These are phyloP conservation scores for Folsomia manolachei DNA, from an alignment of 2,888 invertebrate genomes.

Conservation along the genomic window DNA sequence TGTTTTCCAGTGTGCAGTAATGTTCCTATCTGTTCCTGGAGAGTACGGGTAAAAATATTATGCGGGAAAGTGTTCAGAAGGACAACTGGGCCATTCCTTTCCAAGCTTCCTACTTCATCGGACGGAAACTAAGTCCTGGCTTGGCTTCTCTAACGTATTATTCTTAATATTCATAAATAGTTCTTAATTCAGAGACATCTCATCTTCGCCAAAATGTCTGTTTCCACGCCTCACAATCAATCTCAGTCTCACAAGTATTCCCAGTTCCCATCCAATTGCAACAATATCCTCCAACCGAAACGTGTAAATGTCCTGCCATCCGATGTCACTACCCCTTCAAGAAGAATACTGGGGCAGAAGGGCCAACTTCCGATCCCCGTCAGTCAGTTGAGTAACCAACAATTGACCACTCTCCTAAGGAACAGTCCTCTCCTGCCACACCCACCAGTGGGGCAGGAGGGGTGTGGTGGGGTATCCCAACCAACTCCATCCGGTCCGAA, in stretches of 20 bases:
- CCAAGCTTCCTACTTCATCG: constrained; percentile 5
- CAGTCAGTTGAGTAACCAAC: constrained; percentile 6
- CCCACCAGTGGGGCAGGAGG: neutral
- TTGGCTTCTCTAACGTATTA: neutral
- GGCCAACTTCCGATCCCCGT: constrained; percentile 1
- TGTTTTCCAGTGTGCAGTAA: no score
- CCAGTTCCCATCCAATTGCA: neutral
- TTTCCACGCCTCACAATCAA: no score
- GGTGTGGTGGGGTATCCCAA: neutral
- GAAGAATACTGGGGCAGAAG: constrained; percentile 9
- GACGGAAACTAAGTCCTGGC: neutral
- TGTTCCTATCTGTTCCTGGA: no score
- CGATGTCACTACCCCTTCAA: neutral
- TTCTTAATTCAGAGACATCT: no score
- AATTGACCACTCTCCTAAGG: neutral
- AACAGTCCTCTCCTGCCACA: neutral
- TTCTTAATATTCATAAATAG: neutral
- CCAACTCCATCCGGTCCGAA: neutral
- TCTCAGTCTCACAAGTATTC: neutral
- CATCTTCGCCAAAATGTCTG: no score
- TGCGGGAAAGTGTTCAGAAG: neutral
- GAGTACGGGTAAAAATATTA: no score
- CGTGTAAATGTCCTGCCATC: neutral
- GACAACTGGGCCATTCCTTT: constrained; percentile 15
- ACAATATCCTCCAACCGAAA: constrained; percentile 11